Evolutionary conservation across 92 coral and sea anemone genomes (phyloP), one percentile per base, ranked within the genome.

Genomic region (Phymanthus crucifer): DNA sequence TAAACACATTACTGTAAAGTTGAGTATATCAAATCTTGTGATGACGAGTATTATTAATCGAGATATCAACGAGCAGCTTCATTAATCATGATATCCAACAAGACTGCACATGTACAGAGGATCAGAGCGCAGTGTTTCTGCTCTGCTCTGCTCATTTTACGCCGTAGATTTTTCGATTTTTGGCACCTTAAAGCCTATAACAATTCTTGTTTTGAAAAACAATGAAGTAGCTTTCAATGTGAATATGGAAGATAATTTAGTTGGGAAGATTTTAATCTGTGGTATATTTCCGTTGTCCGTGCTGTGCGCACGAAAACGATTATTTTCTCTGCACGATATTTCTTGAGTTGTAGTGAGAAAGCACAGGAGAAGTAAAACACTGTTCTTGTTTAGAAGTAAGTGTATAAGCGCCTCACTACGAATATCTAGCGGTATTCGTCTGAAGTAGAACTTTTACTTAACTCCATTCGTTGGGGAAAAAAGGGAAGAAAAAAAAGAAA

Each of bases 241-340:
- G 48, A 43, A 43, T 43, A 43, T 21, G 21, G 23, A 50, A 10
- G 57, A 16, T 50, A 50, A 21, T 21, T 43, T 43, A 43, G 48
- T 43, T 43, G 48, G 13, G 13, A 43, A 43, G 48, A 54, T 54
- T 54, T 54, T 8, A 4, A 54, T 54, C 64, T 54, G 4, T 54
- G 64, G 64, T 2, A n/a, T n/a, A 24, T 54, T 54, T 54, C 64
- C 64, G 64, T 54, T 54, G 31, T 54, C n/a, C 64, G 64, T 54
- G 64, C 64, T 54, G 64, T 21, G 64, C 24, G 64, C 4, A 21
- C n/a, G 24, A 24, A n/a, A 43, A 43, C 48, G 48, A 43, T 43
- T 21, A 21, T 54, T 21, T 54, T 54, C 64, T 21, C 64, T 54
- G 64, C 64, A 54, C 27, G 64, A 54, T 54, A 54, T 21, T 54